Conservation (phyloP, 2,113 vertebrate genomes). For the Lanius collurio region DNA sequence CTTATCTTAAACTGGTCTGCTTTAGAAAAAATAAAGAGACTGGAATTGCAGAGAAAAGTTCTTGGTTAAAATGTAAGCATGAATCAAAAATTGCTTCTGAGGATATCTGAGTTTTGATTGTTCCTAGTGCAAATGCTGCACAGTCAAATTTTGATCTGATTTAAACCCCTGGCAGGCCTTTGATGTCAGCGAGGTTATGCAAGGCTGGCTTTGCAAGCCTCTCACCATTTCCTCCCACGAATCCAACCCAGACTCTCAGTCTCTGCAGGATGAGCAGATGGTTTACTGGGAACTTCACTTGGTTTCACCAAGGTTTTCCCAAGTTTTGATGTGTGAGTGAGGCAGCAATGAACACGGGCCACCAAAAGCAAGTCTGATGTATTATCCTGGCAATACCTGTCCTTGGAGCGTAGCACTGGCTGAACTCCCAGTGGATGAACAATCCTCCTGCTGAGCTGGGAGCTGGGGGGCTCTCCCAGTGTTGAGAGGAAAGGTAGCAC, state of each 20-base stretch:
- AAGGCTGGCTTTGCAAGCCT: slow-evolving; percentile 35
- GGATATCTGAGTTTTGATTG: background rate
- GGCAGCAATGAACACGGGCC: background rate
- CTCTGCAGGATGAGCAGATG: background rate
- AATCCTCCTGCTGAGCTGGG: background rate
- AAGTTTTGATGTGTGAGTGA: background rate
- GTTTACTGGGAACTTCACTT: background rate
- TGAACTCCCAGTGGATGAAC: background rate
- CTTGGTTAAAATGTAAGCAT: background rate
- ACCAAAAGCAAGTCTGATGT: background rate
- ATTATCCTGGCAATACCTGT: background rate
- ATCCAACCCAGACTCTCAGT: slow-evolving; percentile 23
- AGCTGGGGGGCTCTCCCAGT: background rate
- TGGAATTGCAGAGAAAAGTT: background rate
- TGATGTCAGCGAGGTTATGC: slow-evolving; percentile 29
- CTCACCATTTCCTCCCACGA: slow-evolving; percentile 12
- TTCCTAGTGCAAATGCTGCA: background rate
- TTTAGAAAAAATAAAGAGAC: background rate
- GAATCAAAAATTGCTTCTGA: background rate
- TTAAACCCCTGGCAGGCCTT: background rate
- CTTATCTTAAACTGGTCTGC: background rate
- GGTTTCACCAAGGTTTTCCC: background rate
- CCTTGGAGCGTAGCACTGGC: rapidly evolving
- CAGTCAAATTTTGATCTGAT: slow-evolving; percentile 21
- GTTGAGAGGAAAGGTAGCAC: background rate